These are phyloP conservation scores for Microchrysa polita DNA, from an alignment of 2,888 invertebrate species.

Conservation along the genomic window DNA sequence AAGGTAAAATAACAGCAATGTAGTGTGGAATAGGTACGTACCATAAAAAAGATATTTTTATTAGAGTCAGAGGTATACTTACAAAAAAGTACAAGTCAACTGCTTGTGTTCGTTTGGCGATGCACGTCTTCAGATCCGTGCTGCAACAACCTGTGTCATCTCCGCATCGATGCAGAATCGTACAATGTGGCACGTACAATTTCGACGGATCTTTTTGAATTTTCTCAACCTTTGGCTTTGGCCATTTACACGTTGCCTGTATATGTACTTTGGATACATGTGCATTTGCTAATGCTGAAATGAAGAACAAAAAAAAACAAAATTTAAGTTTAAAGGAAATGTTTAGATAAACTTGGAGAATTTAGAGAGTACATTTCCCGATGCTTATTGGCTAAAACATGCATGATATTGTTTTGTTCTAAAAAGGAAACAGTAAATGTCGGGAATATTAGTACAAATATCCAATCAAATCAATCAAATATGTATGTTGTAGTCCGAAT, in stretches of 20 bases:
- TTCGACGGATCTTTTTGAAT: conserved; percentile 72
- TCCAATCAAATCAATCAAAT: too few relatives aligned
- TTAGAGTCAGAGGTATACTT: conserved; percentile 66
- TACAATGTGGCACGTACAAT: conserved; percentile 85
- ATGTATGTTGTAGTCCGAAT: too few relatives aligned
- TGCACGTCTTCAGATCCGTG: conserved; percentile 77
- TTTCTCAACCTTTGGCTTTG: conserved; percentile 78
- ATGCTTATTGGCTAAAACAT: background rate
- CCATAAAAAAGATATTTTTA: conserved; percentile 11
- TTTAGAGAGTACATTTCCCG: background rate
- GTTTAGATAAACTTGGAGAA: conserved; percentile 22
- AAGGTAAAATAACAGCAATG: too few relatives aligned
- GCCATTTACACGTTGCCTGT: conserved; percentile 63
- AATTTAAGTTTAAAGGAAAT: too few relatives aligned
- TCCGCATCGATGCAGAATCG: conserved; percentile 84
- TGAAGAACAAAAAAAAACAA: conserved; percentile 33
- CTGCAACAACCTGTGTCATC: conserved; percentile 90
- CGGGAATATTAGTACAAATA: too few relatives aligned
- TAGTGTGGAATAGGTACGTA: background rate
- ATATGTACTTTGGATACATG: conserved; percentile 57
- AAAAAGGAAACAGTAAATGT: too few relatives aligned
- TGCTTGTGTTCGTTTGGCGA: conserved; percentile 75
- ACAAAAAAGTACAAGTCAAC: conserved; percentile 84
- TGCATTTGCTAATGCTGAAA: conserved; percentile 58
- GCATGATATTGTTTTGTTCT: too few relatives aligned